Evolutionary conservation across 2,888 invertebrate genomes (phyloP).

Genomic region (Lissocephala sabroskyi): DNA sequence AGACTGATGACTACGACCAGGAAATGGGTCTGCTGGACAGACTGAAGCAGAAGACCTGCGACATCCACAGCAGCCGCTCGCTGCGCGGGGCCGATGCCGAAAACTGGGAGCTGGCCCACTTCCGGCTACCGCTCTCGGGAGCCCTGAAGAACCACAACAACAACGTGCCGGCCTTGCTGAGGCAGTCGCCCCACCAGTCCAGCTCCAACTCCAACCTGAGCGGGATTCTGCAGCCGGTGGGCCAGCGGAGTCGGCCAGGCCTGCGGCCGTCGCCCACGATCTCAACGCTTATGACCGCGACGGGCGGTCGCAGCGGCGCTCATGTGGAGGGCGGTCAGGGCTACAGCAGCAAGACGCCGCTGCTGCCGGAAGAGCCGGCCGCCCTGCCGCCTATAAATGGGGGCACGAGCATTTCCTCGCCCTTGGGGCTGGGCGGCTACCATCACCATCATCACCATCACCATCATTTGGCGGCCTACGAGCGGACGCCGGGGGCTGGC

Average conservation of each 20-base stretch:
- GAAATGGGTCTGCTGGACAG: constrained; percentile 25
- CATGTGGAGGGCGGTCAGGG: constrained; percentile 13
- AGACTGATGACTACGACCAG: constrained; percentile 44
- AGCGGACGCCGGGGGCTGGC: constrained; percentile 14
- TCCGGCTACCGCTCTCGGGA: constrained; percentile 63
- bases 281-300: constrained; percentile 49
- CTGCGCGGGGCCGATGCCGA: constrained; percentile 38
- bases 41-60: constrained; percentile 28
- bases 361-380: constrained; percentile 20
- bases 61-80: constrained; percentile 57
- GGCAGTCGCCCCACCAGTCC: constrained; percentile 40
- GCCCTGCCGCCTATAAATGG: constrained; percentile 30
- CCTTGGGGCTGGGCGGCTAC: constrained; percentile 14
- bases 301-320: constrained; percentile 23
- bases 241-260: constrained; percentile 24
- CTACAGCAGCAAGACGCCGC: constrained; percentile 36
- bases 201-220: constrained; percentile 64
- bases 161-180: constrained; percentile 12
- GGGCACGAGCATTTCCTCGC: constrained; percentile 40
- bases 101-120: constrained; percentile 61
- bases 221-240: constrained; percentile 51
- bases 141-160: constrained; percentile 53
- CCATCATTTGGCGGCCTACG: constrained; percentile 52
- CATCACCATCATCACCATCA: constrained; percentile 41
- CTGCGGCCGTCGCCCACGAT: constrained; percentile 61